Evolutionary conservation across 2,113 vertebrate genomes (phyloP), one percentile per base, ranked within the genome.

Genomic region (Protobothrops flavoviridis): DNA sequence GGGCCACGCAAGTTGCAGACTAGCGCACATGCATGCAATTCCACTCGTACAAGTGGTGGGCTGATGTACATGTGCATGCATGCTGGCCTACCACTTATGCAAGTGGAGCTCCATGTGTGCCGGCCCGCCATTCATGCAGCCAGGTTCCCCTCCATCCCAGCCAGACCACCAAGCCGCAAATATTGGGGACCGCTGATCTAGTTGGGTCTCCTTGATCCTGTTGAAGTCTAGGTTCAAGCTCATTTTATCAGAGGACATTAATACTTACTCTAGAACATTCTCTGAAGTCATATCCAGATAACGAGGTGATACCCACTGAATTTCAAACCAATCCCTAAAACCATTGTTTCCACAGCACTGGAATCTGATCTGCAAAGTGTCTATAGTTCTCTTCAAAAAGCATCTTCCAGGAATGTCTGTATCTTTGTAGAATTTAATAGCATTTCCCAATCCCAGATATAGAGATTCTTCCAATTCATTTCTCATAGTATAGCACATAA

Each of bases 281-380:
- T 97, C 98, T 50, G 97, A 97, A 95, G 98, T 97, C 98, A 98
- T 98, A 93, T 99, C 98, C 97, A 99, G 96, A n/a, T 99, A 99
- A 20, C 98, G 98, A 95, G 93, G 96, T 94, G 98, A 98, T 93
- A 99, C 97, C 98, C 98, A 99, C 96, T 99, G 98, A 94, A 99
- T 97, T 95, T 98, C 98, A 97, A 99, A 99, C 98, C 98, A 99
- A 97, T 99, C 98, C 92, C 97, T 98, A 91, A 98, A 98, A 87
- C 98, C 98, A 11, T 96, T 98, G 97, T 98, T 99, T 90, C 98
- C 98, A 91, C 98, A 99, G 96, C 98, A 99, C 0, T 95, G 98
- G 95, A 99, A 99, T 95, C 98, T 95, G 15, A 99, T 98, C 97
- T 99, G 98, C 95, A 99, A 96, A 94, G 98, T 91, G 95, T 99